Base-by-base conservation (phyloP, 2,888 invertebrate genomes). In the Andricus curvator region DNA sequence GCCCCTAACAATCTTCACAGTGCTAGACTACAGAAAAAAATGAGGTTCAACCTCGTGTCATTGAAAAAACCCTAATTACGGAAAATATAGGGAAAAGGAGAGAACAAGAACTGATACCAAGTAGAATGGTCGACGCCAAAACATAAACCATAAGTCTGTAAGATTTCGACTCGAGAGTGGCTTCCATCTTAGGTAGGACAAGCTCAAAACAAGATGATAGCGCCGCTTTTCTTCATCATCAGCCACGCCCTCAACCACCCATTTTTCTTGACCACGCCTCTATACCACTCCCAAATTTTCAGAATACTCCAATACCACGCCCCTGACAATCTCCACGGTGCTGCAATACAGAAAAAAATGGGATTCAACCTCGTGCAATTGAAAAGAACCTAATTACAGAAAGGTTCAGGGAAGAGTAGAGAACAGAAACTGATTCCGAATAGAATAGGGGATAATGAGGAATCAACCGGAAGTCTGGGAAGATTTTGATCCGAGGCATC, bases 131-230 rank as follows among this genome's bases (percentile, higher is more conserved):
- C 4, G 70, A 70, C 51, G 20, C 51, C 25, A 25, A 48, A 29
- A 11, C 11, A 74, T 29, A 11, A 56, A 20, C 33, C 33, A 33
- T 56, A 74, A 74, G 56, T 74, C 5, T 70, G 51, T 4, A 9
- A 74, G 74, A 74, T 56, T 74, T 33, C 13, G 74, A 74, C 56
- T 33, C 17, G 1, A 15, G 15, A 15, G 17, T 44, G 44, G 44
- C 67, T 44, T 68, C 29, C 29, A 29, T 48, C 29, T 51, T 22
- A 20, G 17, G 51, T 83, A 84, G 82, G 84, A 80, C 80, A 84
- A 84, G 82, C 80, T 70, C 67, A 79, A 76, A 74, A 79, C 81
- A 83, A 82, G 87, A 88, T 88, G 90, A 90, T 92, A 91, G 92
- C 89, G 91, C 89, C 92, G 92, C 89, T 1, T 90, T 33, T 33